Evolutionary conservation across 2,113 vertebrate species (phyloP), one percentile per base, ranked within the genome.

Genomic region (Scalopus aquaticus): DNA sequence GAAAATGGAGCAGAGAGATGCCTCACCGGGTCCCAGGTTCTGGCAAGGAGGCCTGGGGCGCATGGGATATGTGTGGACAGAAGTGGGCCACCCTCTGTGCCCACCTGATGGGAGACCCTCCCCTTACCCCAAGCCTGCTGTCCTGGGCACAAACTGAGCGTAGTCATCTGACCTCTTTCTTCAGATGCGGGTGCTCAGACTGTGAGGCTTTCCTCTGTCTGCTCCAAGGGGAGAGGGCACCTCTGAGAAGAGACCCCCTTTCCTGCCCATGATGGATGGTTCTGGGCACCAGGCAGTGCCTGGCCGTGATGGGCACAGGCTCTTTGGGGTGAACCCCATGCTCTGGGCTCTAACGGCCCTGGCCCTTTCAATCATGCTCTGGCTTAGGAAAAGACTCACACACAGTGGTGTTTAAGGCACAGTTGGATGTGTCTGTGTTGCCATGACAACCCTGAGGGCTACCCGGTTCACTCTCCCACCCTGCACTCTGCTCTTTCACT

Each of bases 361-460:
- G 3, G 0, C 54, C 17, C 87, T 22, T 9, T 90, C 17, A 60
- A 67, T 92, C 89, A 88, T 22, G 94, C 90, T 78, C 81, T 42
- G 7, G 79, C 90, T 96, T 62, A 2, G 92, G 4, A 84, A 49
- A 70, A 46, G 56, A 58, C 72, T 84, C 58, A 30, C 56, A 90
- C 56, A 19, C 9, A 35, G 73, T 0, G 42, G 58, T 51, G 56
- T n/a, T 88, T 90, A 49, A 8, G 1, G 74, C 39, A 5, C 37
- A n/a, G 96, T 90, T 90, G 91, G 92, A 79, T 95, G 20, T 95
- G 97, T 76, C 97, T 82, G 85, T 5, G 97, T 98, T 97, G 89
- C 97, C 94, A 98, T 98, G 97, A 88, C 96, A 32, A 97, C 81
- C 37, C 72, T 0, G 51, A 89, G 69, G 93, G 84, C 3, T 83